Conservation (phyloP, 2,797 vertebrate genomes). For the Adelosebastes latens region DNA sequence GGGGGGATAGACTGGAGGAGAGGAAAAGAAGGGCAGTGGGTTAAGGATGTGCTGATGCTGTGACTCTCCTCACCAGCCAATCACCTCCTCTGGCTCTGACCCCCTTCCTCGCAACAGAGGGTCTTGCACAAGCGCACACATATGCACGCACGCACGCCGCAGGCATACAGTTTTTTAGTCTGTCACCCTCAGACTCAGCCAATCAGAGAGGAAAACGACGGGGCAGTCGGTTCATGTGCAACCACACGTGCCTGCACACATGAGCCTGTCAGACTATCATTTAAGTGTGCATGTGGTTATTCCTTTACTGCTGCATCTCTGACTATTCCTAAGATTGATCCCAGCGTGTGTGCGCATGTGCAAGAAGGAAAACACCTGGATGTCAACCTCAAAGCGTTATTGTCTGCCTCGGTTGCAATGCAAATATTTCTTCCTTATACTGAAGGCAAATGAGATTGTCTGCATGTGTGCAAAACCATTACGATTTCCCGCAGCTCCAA, state of each 20-base stretch:
- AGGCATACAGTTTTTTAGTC: slow-evolving; percentile 13
- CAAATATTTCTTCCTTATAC: slow-evolving; percentile 6
- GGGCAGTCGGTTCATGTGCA: not conserved
- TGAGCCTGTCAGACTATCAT: not conserved
- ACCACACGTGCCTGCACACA: slow-evolving; percentile 12
- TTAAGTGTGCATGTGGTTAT: not conserved
- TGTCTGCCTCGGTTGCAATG: slow-evolving; percentile 6
- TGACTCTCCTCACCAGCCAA: slow-evolving; percentile 66
- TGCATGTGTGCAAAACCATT: slow-evolving; percentile 3
- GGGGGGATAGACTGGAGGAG: slow-evolving; percentile 9
- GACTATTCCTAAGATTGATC: not conserved
- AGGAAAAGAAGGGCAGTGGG: slow-evolving; percentile 80
- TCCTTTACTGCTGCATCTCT: not conserved
- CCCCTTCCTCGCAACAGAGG: slow-evolving; percentile 45
- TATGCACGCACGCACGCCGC: not conserved
- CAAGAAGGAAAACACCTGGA: slow-evolving; percentile 1
- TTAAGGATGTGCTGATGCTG: slow-evolving; percentile 77
- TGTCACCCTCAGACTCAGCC: slow-evolving; percentile 26
- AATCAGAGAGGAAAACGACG: slow-evolving; percentile 1
- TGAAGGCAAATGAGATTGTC: slow-evolving; percentile 18
- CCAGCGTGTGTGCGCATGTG: not conserved
- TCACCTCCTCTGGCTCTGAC: slow-evolving; percentile 54
- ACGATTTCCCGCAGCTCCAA: not conserved
- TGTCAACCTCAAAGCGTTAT: not conserved
- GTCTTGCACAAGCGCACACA: slow-evolving; percentile 31